These are phyloP conservation scores for Dorcus hopei DNA, from an alignment of 2,888 invertebrate species.

Conservation along the genomic window DNA sequence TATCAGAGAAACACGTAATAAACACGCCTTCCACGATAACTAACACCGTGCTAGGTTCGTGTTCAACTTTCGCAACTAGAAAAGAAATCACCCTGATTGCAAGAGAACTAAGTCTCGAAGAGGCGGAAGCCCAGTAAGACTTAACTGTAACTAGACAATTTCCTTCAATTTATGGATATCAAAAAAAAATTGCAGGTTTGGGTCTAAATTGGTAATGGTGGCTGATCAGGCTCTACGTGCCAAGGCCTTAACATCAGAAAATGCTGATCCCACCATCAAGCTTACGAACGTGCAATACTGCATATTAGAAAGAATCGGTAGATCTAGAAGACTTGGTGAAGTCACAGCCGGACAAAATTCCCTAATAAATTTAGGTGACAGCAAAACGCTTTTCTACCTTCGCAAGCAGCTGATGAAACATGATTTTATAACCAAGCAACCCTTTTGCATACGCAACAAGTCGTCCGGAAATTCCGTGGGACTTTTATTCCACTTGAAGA, in stretches of 20 bases:
- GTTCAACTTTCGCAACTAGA: slow-evolving; percentile 60
- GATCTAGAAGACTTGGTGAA: slow-evolving; percentile 67
- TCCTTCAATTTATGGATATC: background rate
- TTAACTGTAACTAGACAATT: background rate
- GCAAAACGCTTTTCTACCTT: slow-evolving; percentile 62
- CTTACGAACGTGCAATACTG: slow-evolving; percentile 62
- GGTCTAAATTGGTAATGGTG: slow-evolving; percentile 65
- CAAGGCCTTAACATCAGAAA: slow-evolving; percentile 55
- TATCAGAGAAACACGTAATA: slow-evolving; percentile 47
- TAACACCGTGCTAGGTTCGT: slow-evolving; percentile 57
- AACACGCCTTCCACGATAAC: slow-evolving; percentile 39
- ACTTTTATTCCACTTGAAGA: slow-evolving; percentile 59
- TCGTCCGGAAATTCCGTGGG: slow-evolving; percentile 48
- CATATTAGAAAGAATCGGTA: slow-evolving; percentile 70
- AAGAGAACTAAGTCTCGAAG: slow-evolving; percentile 46
- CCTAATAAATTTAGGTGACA: slow-evolving; percentile 55
- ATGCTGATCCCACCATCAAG: slow-evolving; percentile 50
- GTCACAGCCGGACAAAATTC: slow-evolving; percentile 64
- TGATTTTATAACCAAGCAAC: slow-evolving; percentile 62
- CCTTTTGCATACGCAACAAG: slow-evolving; percentile 53
- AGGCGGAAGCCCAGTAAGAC: slow-evolving; percentile 51
- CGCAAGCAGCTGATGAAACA: slow-evolving; percentile 59
- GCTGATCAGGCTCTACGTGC: slow-evolving; percentile 63
- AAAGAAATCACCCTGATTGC: slow-evolving; percentile 52
- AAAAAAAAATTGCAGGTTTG: slow-evolving; percentile 52